Conservation (phyloP, 2,113 vertebrate genomes). For the Chamaea fasciata region DNA sequence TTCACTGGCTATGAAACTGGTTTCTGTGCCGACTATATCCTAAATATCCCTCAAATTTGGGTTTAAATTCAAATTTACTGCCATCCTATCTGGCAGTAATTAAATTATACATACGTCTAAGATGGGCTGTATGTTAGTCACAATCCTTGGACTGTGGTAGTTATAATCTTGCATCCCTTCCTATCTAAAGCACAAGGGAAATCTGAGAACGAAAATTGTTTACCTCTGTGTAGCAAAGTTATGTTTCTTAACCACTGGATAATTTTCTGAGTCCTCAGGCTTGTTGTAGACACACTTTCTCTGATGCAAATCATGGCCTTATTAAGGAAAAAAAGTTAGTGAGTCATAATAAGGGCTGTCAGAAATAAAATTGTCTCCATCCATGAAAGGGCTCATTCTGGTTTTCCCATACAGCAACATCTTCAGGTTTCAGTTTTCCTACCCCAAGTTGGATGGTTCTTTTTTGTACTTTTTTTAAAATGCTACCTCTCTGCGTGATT, state of each 20-base stretch:
- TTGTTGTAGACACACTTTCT: not conserved
- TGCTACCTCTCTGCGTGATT: not conserved
- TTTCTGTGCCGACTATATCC: not conserved
- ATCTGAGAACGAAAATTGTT: not conserved
- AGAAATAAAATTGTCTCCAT: not conserved
- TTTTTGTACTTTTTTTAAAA: not conserved
- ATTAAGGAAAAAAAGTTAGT: not conserved
- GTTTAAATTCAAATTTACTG: not conserved
- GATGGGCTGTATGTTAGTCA: not conserved
- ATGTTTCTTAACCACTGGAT: not conserved
- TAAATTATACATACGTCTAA: not conserved
- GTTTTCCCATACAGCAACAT: not conserved
- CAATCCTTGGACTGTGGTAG: not conserved
- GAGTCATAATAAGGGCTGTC: not conserved
- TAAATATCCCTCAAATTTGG: not conserved
- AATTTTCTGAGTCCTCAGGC: not conserved
- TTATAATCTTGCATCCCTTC: not conserved
- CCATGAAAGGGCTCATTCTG: not conserved
- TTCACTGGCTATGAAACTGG: not conserved
- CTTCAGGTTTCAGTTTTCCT: not conserved
- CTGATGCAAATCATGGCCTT: not conserved
- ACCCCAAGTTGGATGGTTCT: accelerated
- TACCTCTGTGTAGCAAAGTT: not conserved
- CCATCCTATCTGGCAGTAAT: not conserved
- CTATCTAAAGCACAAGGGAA: not conserved